Evolutionary conservation across 64 coral and sea anemone genomes (phyloP).

Genomic region (Trachythela sp.): DNA sequence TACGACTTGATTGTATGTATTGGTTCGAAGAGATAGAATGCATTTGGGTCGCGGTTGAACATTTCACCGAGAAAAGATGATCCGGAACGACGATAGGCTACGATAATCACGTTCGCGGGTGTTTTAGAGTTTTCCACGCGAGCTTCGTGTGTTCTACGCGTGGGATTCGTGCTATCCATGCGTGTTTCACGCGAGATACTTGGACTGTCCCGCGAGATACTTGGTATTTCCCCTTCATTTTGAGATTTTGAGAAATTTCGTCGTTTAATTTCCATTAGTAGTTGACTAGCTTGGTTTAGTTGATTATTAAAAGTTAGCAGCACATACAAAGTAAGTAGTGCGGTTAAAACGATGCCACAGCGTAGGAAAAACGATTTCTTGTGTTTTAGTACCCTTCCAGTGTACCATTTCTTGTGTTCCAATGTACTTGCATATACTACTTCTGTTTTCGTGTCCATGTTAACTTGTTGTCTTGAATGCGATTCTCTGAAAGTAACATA

Average conservation of each 20-base stretch:
- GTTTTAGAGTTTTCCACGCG: not conserved
- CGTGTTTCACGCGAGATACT: not conserved
- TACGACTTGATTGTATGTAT: not conserved
- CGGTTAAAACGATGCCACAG: not conserved
- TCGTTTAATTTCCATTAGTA: not conserved
- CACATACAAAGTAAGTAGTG: not conserved
- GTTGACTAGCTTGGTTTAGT: not conserved
- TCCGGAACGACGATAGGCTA: not conserved
- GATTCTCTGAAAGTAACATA: no score
- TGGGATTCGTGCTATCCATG: not conserved
- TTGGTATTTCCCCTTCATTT: not conserved
- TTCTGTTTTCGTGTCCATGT: not conserved
- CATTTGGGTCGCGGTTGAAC: not conserved
- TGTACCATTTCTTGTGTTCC: no score
- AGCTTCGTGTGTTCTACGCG: no score
- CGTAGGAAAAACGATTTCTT: not conserved
- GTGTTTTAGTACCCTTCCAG: not conserved
- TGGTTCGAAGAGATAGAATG: not conserved
- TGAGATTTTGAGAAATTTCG: not conserved
- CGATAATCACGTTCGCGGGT: not conserved
- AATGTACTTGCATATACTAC: not conserved
- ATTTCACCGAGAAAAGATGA: constrained; percentile 12
- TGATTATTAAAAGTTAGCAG: not conserved
- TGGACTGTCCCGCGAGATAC: not conserved
- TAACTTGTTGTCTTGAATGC: no score